Evolutionary conservation across 1,140 invertebrate genomes (phyloP).

Genomic region (Diuraphis noxia): DNA sequence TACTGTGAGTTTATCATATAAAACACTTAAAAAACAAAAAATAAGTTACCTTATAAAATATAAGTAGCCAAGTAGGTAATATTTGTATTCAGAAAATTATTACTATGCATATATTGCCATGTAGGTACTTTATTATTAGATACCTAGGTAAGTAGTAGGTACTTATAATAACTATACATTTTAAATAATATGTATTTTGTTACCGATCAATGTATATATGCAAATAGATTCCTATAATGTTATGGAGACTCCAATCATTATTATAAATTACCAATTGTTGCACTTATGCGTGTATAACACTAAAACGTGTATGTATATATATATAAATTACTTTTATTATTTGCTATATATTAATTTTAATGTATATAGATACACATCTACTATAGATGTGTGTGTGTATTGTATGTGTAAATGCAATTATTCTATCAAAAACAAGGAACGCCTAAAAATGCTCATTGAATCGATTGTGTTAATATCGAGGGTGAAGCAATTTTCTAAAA

Average conservation of each 20-base stretch:
- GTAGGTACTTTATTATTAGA: background rate
- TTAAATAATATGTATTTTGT: background rate
- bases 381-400: background rate
- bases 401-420: slow-evolving; percentile 30
- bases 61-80: background rate
- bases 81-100: background rate
- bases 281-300: background rate
- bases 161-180: background rate
- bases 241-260: background rate
- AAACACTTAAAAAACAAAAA: background rate
- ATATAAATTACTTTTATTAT: background rate
- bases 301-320: background rate
- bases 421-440: slow-evolving; percentile 37
- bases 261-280: background rate
- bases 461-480: background rate
- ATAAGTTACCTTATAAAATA: background rate
- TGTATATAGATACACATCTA: background rate
- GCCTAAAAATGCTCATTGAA: slow-evolving; percentile 50
- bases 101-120: background rate
- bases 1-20: background rate
- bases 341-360: background rate
- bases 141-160: background rate
- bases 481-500: slow-evolving; percentile 41
- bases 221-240: background rate
- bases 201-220: background rate